Evolutionary conservation across 2,797 vertebrate genomes (phyloP), one percentile per base, ranked within the genome.

Genomic region (Lepilemur ruficaudatus): DNA sequence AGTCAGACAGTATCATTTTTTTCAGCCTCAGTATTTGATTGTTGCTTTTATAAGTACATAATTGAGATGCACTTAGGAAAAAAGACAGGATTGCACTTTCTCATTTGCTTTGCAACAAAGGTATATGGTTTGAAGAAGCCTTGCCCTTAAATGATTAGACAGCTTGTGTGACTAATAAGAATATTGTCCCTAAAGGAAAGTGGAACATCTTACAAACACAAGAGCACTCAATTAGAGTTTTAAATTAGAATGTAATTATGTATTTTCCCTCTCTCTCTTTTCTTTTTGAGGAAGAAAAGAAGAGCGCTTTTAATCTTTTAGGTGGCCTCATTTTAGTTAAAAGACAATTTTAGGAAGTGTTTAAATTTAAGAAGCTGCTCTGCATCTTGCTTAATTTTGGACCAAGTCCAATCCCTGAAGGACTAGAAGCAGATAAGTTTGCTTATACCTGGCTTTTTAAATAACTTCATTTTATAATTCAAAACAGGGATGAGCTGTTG

Each of bases 211-310:
- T 98, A 97, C 10, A 76, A 98, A 98, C 97, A 94, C 65, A 97
- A 97, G 96, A 98, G 83, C 92, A 96, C 97, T 98, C 96, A 97
- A 98, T 98, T 98, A 98, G 97, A 95, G 98, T 98, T 98, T 98
- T 97, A 98, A 98, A 98, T 98, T 98, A 98, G 96, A 97, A 95
- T 96, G 97, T 96, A 98, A 98, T 98, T 98, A 97, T 94, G 79
- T 97, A 96, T 7, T 94, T 41, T 91, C 43, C 32, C 11, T 46
- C 28, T 41, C 22, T 89, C 38, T 63, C 22, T 46, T 63, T 52
- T 25, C 14, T n/a, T 85, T 89, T 85, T 97, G 85, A 95, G 28
- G 46, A 78, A 96, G 59, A 91, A 96, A 96, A 91, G 7, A 82
- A 96, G 50, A 95, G 95, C 81, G 80, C 35, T 97, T 98, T 98